Conservation (phyloP, 2,113 vertebrate genomes). For the Ceratotherium simum region DNA sequence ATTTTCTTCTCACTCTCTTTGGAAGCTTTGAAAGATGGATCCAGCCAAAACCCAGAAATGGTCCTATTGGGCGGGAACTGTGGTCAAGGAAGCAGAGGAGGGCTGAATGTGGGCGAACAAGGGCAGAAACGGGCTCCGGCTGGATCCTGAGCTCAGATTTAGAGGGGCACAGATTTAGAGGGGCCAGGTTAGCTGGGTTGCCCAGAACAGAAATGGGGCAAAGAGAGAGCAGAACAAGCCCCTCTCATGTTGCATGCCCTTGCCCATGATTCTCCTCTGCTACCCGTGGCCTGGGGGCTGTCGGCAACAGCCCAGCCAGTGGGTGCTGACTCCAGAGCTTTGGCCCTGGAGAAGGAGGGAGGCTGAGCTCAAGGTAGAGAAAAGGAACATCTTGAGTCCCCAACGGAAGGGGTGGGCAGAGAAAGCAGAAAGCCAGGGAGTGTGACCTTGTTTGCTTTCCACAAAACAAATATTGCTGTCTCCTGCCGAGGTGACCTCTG, state of each 20-base stretch:
- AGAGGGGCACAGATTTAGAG: not conserved
- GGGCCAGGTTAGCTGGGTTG: not conserved
- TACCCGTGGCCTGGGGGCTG: not conserved
- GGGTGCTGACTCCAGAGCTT: not conserved
- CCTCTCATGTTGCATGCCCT: not conserved
- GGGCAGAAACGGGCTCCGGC: not conserved
- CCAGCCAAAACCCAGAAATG: not conserved
- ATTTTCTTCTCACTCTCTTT: not conserved
- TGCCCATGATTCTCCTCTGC: not conserved
- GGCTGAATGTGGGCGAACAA: not conserved
- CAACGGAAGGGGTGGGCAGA: not conserved
- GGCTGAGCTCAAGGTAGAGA: not conserved
- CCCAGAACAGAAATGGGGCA: not conserved
- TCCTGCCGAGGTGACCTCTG: conserved; percentile 21
- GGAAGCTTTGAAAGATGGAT: not conserved
- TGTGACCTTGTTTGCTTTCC: not conserved
- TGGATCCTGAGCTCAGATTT: too few relatives aligned
- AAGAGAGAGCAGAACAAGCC: not conserved
- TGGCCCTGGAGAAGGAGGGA: not conserved
- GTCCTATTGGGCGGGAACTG: not conserved
- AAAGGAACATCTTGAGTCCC: not conserved
- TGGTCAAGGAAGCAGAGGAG: not conserved
- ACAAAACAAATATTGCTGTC: not conserved
- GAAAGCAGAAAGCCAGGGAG: not conserved
- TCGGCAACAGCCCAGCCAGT: not conserved